A percentile compares a stretch with the other conserved stretches of the same genome.
These are phyloP conservation scores for Melinopterus prodromus DNA, from an alignment of 2,888 invertebrate genomes.

Conservation along the genomic window DNA sequence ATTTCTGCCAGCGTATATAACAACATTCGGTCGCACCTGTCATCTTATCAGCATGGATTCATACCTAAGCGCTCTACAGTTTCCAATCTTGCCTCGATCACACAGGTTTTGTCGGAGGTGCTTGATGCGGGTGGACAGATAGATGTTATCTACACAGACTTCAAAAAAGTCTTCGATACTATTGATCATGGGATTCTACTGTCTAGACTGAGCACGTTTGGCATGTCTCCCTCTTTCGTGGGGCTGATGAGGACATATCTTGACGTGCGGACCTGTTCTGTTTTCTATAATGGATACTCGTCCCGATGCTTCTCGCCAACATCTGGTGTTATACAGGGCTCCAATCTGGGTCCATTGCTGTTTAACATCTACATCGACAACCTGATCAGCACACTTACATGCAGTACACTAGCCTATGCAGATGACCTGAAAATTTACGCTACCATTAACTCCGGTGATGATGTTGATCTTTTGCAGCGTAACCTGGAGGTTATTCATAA, in stretches of 20 bases:
- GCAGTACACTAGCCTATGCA: not conserved
- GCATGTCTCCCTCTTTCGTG: not conserved
- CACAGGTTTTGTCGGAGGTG: slow-evolving; percentile 13
- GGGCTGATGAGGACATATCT: not conserved
- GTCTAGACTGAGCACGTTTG: slow-evolving; percentile 5
- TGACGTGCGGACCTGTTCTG: not conserved
- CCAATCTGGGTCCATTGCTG: not conserved
- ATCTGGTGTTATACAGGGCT: not conserved
- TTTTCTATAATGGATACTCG: not conserved
- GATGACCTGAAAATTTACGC: not conserved
- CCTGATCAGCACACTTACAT: not conserved
- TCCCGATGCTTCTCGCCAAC: not conserved
- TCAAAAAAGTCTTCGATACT: slow-evolving; percentile 11
- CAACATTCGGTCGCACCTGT: too few species aligned
- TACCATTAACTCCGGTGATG: not conserved
- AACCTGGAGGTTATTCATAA: not conserved
- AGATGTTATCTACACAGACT: slow-evolving; percentile 20
- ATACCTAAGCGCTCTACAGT: slow-evolving; percentile 11
- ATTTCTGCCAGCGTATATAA: too few species aligned
- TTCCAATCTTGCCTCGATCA: not conserved
- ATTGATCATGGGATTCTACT: slow-evolving; percentile 7
- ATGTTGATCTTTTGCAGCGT: not conserved
- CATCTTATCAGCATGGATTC: slow-evolving; percentile 6
- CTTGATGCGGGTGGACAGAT: slow-evolving; percentile 15
- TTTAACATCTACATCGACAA: not conserved